phyloP scores from a whole-genome alignment of 2,888 invertebrate genomes.

The Tiliacea aurago region DNA sequence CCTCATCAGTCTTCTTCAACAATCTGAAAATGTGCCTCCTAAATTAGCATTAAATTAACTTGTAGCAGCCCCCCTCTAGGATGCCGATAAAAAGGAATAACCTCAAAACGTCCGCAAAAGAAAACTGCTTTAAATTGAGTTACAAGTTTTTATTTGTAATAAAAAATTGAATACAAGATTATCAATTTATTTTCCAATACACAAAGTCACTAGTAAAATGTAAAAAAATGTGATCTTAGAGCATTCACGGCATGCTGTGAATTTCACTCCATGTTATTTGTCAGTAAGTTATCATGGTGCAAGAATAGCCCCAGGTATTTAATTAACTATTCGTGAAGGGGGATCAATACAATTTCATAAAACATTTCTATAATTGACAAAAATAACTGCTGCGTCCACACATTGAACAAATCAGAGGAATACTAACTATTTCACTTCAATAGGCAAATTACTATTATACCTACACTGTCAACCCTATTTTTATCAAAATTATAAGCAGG shows the following conservation, averaged over 20 bases:
- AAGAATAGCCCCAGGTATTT: slow-evolving; percentile 3
- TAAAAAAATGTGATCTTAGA: slow-evolving; percentile 49
- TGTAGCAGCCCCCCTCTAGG: not conserved
- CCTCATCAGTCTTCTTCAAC: not conserved
- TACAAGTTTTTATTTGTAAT: slow-evolving; percentile 66
- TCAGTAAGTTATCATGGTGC: slow-evolving; percentile 12
- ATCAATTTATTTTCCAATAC: slow-evolving; percentile 66
- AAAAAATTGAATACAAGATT: slow-evolving; percentile 65
- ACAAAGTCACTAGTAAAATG: slow-evolving; percentile 59
- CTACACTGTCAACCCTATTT: slow-evolving; percentile 21
- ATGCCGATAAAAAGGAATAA: not conserved
- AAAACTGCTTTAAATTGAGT: slow-evolving; percentile 44
- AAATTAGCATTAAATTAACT: not conserved
- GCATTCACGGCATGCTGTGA: slow-evolving; percentile 29
- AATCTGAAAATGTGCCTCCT: not conserved
- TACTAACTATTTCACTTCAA: slow-evolving; percentile 1
- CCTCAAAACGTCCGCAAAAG: not conserved
- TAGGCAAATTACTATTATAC: slow-evolving; percentile 5
- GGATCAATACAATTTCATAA: slow-evolving; percentile 10
- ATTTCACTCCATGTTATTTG: slow-evolving; percentile 15
- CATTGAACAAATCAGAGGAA: slow-evolving; percentile 9
- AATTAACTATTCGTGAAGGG: slow-evolving; percentile 15
- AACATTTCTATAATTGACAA: slow-evolving; percentile 18
- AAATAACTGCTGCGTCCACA: slow-evolving; percentile 12
- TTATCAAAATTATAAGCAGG: slow-evolving; percentile 39